A percentile compares a stretch with the other conserved stretches of the same genome.
Evolutionary conservation across 2,797 vertebrate genomes (phyloP).

Genomic region (Gymnopithys bicolor): DNA sequence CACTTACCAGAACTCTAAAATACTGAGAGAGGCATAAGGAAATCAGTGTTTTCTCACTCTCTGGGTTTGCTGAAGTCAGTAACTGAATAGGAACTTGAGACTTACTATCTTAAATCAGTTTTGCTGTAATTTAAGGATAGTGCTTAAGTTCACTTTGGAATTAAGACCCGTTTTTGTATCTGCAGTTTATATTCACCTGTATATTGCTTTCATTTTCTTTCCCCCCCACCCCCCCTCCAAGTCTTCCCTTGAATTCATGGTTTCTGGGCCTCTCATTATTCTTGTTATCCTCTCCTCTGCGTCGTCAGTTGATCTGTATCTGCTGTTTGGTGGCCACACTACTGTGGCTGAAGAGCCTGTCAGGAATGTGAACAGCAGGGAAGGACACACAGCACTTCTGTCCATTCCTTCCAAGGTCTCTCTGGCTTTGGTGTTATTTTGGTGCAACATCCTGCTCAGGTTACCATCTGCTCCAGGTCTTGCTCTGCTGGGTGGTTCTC

Average conservation of each 20-base stretch:
- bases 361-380: background rate
- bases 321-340: background rate
- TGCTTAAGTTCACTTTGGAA: background rate
- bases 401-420: background rate
- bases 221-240: accelerated
- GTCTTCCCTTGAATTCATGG: background rate
- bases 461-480: background rate
- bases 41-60: background rate
- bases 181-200: background rate
- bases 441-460: background rate
- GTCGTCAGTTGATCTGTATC: background rate
- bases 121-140: background rate
- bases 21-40: background rate
- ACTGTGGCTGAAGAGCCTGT: background rate
- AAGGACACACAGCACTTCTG: background rate
- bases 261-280: background rate
- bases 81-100: background rate
- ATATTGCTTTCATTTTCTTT: background rate
- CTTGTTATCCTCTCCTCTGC: background rate
- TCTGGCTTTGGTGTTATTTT: background rate
- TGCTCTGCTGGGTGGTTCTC: background rate
- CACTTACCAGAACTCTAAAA: background rate
- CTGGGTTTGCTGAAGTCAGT: background rate
- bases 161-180: background rate
- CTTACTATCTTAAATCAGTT: background rate